These are phyloP conservation scores for Philaethria dido DNA, from an alignment of 2,888 invertebrate genomes.

Conservation along the genomic window DNA sequence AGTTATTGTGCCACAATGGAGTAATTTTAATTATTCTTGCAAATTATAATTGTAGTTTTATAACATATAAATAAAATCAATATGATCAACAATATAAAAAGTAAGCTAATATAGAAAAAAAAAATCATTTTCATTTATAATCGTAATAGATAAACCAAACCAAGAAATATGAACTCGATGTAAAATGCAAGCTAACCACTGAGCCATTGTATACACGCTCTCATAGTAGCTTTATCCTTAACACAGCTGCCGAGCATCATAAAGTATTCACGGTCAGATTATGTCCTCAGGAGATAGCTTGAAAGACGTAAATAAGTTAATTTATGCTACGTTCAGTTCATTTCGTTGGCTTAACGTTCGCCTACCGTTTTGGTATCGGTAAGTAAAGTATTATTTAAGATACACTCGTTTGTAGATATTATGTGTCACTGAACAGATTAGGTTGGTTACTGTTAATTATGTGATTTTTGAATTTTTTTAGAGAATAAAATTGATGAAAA, in stretches of 20 bases:
- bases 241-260: constrained; percentile 7
- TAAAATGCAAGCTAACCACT: no score
- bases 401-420: neutral
- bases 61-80: no score
- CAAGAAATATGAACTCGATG: no score
- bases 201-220: neutral
- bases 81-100: no score
- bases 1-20: no score
- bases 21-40: no score
- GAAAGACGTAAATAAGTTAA: constrained; percentile 31
- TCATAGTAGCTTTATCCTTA: constrained; percentile 8
- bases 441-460: neutral
- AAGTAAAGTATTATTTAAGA: constrained; percentile 8
- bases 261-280: constrained; percentile 32
- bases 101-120: no score
- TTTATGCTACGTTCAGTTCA: constrained; percentile 28
- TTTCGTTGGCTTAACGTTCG: constrained; percentile 28
- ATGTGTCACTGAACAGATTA: constrained; percentile 2
- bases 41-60: no score
- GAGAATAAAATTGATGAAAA: no score
- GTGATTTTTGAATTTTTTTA: neutral
- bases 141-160: no score
- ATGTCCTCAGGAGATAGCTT: constrained; percentile 26
- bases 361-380: constrained; percentile 28
- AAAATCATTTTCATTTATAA: no score